Evolutionary conservation across 2,888 invertebrate species (phyloP), one percentile per base, ranked within the genome.

Genomic region (Achlya flavicornis): DNA sequence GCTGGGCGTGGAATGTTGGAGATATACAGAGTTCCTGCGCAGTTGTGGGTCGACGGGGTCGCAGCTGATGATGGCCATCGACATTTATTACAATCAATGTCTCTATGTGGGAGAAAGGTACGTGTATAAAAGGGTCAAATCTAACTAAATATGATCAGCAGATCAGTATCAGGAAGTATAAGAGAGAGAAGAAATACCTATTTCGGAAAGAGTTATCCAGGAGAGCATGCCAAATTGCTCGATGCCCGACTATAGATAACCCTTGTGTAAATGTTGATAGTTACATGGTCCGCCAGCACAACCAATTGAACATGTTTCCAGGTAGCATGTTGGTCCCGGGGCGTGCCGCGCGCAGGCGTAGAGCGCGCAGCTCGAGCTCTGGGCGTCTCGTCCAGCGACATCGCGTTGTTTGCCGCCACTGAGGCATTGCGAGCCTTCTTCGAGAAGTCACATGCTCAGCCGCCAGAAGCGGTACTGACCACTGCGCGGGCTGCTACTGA

Each of bases 251-350:
- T 46, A 11, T 46, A 5, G 46, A 46, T 46, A 41, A 35, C 8
- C 41, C 0, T 11, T 46, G n/a, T 3, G 1, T 0, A 4, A 46
- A 46, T n/a, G 5, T 46, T n/a, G 11, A 10, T n/a, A 14, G 4
- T 12, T 46, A 35, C 35, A 14, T 46, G 4, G 1, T 26, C 26
- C 26, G 8, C 16, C 16, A 48, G 16, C 16, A 8, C 7, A 48
- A 7, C 3, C n/a, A 48, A 48, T 48, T 7, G 0, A 8, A 16
- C 48, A 16, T 12, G n/a, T 65, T 69, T 69, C 0, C 65, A 93
- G 93, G 95, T 96, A 1, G 95, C 96, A 3, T 95, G 96, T 0
- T 97, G 97, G 96, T 96, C 96, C 0, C 94, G 95, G 0, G 94
- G 95, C 0, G 94, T 96, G 0, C 90, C 95, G 8, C 86, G 94